phyloP scores from a whole-genome alignment of 2,113 vertebrate genomes.

The Atractosteus spatula region DNA sequence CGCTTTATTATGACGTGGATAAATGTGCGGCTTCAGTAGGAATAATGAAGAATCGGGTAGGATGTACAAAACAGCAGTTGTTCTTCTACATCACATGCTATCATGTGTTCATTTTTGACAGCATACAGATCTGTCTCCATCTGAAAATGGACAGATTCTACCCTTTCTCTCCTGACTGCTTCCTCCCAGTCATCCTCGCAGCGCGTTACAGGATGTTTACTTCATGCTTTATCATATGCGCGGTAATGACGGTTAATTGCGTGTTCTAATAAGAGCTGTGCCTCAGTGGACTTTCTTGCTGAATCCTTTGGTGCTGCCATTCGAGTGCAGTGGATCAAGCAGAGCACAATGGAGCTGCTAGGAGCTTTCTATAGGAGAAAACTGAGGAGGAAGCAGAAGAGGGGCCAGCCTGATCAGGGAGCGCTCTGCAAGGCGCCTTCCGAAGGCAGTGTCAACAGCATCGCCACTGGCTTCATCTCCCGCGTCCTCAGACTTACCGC shows the following conservation, averaged over 20 bases:
- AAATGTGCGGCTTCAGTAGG: slow-evolving; percentile 24
- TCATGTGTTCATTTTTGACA: slow-evolving; percentile 28
- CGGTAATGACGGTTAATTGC: slow-evolving; percentile 61
- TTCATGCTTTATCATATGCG: slow-evolving; percentile 36
- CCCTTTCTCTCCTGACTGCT: neutral
- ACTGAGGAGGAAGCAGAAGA: slow-evolving; percentile 59
- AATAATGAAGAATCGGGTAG: slow-evolving; percentile 16
- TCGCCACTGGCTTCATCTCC: slow-evolving; percentile 61
- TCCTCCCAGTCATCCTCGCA: slow-evolving; percentile 12
- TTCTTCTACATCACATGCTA: slow-evolving; percentile 25
- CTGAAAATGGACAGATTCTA: neutral
- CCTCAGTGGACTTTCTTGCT: slow-evolving; percentile 8
- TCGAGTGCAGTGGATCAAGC: neutral
- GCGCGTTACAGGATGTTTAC: slow-evolving; percentile 53
- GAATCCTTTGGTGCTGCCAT: neutral
- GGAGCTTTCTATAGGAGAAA: slow-evolving; percentile 62
- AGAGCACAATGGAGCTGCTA: slow-evolving; percentile 47
- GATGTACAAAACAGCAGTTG: slow-evolving; percentile 30
- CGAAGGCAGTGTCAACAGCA: slow-evolving; percentile 41
- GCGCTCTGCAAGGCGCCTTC: slow-evolving; percentile 55
- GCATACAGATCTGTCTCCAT: neutral
- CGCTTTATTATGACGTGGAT: neutral
- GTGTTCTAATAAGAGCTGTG: slow-evolving; percentile 36
- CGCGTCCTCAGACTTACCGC: slow-evolving; percentile 63
- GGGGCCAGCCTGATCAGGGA: slow-evolving; percentile 39